Percentiles rank a stretch among this genome's conserved stretches.
Conservation (phyloP, 2,797 vertebrate genomes). For the Poeciliopsis turneri region DNA sequence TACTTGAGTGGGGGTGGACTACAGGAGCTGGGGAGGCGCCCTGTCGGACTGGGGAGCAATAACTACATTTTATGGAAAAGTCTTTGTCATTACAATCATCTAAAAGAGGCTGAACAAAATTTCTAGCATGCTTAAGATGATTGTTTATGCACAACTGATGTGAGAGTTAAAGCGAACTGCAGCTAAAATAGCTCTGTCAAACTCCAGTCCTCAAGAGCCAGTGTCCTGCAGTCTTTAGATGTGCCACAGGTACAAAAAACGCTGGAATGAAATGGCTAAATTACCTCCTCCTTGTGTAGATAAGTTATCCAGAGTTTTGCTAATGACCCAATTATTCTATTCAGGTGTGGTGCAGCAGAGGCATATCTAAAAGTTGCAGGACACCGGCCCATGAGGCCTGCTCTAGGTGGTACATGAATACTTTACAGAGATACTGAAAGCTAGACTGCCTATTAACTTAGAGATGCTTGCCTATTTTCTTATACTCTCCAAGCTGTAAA, state of each 20-base stretch:
- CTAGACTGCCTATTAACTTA: conserved; percentile 6
- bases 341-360: too few species aligned
- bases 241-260: too few species aligned
- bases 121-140: not conserved
- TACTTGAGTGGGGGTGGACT: too few species aligned
- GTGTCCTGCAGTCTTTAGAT: too few species aligned
- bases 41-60: not conserved
- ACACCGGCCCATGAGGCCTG: too few species aligned
- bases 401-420: not conserved
- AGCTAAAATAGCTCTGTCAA: not conserved
- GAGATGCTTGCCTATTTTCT: conserved; percentile 24
- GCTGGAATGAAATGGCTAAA: too few species aligned
- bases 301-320: too few species aligned
- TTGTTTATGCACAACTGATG: not conserved
- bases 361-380: too few species aligned
- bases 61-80: conserved; percentile 25
- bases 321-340: too few species aligned
- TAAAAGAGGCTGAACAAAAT: conserved; percentile 19
- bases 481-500: conserved; percentile 41
- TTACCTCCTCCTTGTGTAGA: too few species aligned
- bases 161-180: not conserved
- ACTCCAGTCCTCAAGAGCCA: too few species aligned
- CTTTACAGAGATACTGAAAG: not conserved
- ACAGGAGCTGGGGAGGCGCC: too few species aligned
- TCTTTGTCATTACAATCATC: conserved; percentile 29